phyloP scores from a whole-genome alignment of 2,797 vertebrate genomes.

The Nasua narica region DNA sequence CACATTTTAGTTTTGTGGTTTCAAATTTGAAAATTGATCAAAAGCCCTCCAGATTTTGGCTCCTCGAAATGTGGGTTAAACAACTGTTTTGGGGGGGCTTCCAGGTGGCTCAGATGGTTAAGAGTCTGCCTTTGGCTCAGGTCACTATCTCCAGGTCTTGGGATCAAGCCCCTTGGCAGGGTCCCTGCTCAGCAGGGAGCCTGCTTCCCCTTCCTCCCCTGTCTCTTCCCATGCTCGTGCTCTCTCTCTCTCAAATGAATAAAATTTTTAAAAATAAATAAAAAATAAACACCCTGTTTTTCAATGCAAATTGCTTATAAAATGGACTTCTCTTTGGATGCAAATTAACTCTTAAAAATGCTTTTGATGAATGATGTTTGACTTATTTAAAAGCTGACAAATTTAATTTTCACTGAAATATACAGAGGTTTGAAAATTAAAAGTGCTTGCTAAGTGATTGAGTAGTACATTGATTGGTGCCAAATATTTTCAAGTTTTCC shows the following conservation, averaged over 20 bases:
- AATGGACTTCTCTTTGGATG: neutral
- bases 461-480: neutral
- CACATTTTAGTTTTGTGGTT: conserved; percentile 29
- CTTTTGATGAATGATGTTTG: conserved; percentile 12
- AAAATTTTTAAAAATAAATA: too few relatives aligned
- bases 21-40: conserved; percentile 4
- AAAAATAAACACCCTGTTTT: neutral
- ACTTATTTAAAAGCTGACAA: conserved; percentile 8
- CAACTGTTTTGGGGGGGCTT: neutral
- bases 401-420: conserved; percentile 14
- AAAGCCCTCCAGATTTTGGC: neutral
- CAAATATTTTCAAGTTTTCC: conserved; percentile 26
- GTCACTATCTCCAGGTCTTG: too few relatives aligned
- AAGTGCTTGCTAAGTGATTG: neutral
- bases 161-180: too few relatives aligned
- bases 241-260: too few relatives aligned
- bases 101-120: too few relatives aligned
- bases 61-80: neutral
- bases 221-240: too few relatives aligned
- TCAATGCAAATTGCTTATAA: conserved; percentile 28
- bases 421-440: neutral
- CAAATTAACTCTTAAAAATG: conserved; percentile 18
- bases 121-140: too few relatives aligned
- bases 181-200: too few relatives aligned
- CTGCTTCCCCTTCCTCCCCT: too few relatives aligned